Percentiles rank a stretch among this genome's conserved stretches.
These are phyloP conservation scores for Eurytoma adleriae DNA, from an alignment of 2,888 invertebrate genomes.

Conservation along the genomic window DNA sequence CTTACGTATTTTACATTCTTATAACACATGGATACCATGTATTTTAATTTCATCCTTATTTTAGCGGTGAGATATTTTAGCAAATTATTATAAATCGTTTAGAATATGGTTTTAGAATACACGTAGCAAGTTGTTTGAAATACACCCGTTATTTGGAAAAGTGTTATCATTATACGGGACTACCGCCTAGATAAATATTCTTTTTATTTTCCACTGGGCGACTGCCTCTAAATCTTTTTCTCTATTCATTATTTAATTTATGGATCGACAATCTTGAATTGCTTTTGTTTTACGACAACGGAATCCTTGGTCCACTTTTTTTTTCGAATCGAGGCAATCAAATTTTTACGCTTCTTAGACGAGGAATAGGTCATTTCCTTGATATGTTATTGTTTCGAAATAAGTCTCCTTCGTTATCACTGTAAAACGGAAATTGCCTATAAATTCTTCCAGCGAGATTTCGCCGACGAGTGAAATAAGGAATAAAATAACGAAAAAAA, in stretches of 20 bases:
- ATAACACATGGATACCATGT: too few relatives aligned
- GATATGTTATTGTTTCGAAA: slow-evolving; percentile 41
- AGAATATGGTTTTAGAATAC: slow-evolving; percentile 18
- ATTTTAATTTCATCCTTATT: neutral
- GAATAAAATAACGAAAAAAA: slow-evolving; percentile 1
- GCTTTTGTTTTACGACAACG: slow-evolving; percentile 22
- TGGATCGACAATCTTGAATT: neutral
- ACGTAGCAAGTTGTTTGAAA: neutral
- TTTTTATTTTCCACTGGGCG: neutral
- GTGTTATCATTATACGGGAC: neutral
- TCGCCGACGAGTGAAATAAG: neutral
- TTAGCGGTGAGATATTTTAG: neutral
- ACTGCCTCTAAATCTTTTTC: neutral
- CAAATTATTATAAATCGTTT: neutral
- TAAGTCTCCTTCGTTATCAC: neutral
- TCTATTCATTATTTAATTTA: neutral
- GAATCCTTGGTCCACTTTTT: slow-evolving; percentile 41
- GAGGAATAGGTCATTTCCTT: slow-evolving; percentile 29
- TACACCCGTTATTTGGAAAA: neutral
- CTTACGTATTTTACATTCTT: too few relatives aligned
- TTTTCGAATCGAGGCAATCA: slow-evolving; percentile 28
- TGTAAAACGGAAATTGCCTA: slow-evolving; percentile 8
- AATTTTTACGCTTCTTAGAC: slow-evolving; percentile 30
- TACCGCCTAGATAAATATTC: neutral
- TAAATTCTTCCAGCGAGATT: neutral